A percentile compares a stretch with the other conserved stretches of the same genome.
These are phyloP conservation scores for Otolemur garnettii DNA, from an alignment of 2,113 vertebrate genomes.

Conservation along the genomic window DNA sequence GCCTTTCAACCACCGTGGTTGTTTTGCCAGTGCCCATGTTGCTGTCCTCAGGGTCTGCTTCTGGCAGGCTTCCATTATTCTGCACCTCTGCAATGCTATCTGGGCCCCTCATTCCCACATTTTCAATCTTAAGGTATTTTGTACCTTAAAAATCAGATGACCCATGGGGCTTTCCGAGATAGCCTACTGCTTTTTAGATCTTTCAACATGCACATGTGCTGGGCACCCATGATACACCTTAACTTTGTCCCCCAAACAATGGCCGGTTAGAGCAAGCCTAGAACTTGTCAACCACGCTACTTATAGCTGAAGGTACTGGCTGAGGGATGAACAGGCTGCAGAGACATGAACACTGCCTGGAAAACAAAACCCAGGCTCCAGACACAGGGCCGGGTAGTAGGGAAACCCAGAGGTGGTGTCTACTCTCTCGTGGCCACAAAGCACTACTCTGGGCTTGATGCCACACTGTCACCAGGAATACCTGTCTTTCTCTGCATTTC, in stretches of 20 bases:
- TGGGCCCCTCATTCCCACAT: not conserved
- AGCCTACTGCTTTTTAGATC: not conserved
- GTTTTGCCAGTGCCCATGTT: not conserved
- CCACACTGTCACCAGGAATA: not conserved
- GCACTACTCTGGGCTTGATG: not conserved
- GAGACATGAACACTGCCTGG: not conserved
- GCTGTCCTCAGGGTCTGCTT: not conserved
- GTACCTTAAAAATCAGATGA: not conserved
- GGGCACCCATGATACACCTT: not conserved
- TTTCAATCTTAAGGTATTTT: not conserved
- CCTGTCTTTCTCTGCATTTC: not conserved
- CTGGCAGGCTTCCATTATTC: not conserved
- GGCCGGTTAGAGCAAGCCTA: not conserved
- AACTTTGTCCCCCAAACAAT: not conserved
- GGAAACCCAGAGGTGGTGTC: not conserved
- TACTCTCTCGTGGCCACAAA: fast-evolving
- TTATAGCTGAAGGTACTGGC: not conserved
- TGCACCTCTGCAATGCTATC: not conserved
- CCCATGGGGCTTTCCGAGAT: not conserved
- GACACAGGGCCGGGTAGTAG: fast-evolving
- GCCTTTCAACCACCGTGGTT: fast-evolving
- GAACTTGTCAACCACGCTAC: not conserved
- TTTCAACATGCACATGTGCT: not conserved
- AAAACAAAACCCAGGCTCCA: not conserved
- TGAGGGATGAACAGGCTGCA: not conserved